Percentiles rank a stretch among this genome's conserved stretches.
Conservation (phyloP, 2,888 invertebrate genomes). For the Spialia ferax region DNA sequence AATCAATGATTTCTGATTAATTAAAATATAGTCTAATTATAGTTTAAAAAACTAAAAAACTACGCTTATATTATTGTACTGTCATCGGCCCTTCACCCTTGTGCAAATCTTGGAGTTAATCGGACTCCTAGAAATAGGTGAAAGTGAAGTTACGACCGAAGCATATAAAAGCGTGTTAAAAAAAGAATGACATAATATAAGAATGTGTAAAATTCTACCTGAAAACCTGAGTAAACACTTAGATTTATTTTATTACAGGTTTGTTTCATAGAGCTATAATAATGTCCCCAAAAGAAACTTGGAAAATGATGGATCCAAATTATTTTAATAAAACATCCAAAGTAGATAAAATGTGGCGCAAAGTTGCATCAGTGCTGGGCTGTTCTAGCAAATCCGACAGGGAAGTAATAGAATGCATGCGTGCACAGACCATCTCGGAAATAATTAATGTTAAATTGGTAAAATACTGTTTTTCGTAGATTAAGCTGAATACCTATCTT, state of each 20-base stretch:
- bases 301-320: conserved; percentile 66
- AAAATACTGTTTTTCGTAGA: conserved; percentile 38
- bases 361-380: conserved; percentile 84
- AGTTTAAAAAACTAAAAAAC: too few species aligned
- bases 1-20: too few species aligned
- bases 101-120: too few species aligned
- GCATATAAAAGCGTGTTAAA: too few species aligned
- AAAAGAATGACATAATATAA: too few species aligned
- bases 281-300: conserved; percentile 88
- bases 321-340: conserved; percentile 56
- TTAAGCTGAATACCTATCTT: not conserved
- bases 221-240: too few species aligned
- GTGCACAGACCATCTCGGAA: conserved; percentile 86
- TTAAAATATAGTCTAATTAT: too few species aligned
- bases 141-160: too few species aligned
- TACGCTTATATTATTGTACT: too few species aligned
- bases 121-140: too few species aligned
- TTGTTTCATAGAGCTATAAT: conserved; percentile 89
- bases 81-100: too few species aligned
- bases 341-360: conserved; percentile 80
- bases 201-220: too few species aligned
- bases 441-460: conserved; percentile 82
- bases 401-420: conserved; percentile 88
- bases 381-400: conserved; percentile 80
- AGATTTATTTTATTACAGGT: conserved; percentile 58